These are phyloP conservation scores for Phenacoccus solenopsis DNA, from an alignment of 1,140 invertebrate species.

Conservation along the genomic window DNA sequence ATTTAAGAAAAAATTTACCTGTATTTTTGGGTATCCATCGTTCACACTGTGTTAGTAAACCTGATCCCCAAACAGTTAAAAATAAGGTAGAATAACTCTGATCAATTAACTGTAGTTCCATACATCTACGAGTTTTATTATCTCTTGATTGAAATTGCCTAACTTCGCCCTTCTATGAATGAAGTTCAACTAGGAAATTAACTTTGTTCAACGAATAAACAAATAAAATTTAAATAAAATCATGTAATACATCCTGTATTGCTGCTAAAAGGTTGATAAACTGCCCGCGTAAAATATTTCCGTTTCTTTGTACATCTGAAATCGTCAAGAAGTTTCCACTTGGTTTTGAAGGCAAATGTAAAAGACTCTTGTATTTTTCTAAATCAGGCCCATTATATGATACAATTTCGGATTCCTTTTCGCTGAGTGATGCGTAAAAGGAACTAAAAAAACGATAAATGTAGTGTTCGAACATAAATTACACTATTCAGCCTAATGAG, in stretches of 20 bases:
- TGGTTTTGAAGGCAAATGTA: constrained; percentile 45
- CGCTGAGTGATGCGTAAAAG: constrained; percentile 44
- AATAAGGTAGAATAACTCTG: constrained; percentile 29
- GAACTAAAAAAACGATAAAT: constrained; percentile 37
- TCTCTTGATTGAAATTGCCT: constrained; percentile 24
- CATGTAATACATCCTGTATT: constrained; percentile 35
- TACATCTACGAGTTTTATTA: constrained; percentile 23
- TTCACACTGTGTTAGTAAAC: constrained; percentile 32
- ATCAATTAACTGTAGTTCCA: constrained; percentile 27
- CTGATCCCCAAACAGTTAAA: constrained; percentile 26
- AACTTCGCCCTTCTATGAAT: constrained; percentile 19
- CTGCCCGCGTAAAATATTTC: constrained; percentile 32
- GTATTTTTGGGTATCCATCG: constrained; percentile 31
- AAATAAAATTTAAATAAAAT: no score
- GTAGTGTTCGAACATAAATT: no score
- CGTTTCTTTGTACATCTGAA: constrained; percentile 32
- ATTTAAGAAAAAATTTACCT: constrained; percentile 32
- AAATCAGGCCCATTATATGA: constrained; percentile 32
- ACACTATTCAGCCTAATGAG: not conserved
- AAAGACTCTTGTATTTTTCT: constrained; percentile 29
- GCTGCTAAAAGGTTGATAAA: constrained; percentile 35
- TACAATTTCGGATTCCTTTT: constrained; percentile 41
- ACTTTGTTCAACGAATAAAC: no score
- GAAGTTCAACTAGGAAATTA: not conserved
- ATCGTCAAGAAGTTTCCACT: constrained; percentile 28